Evolutionary conservation across 53 echinoderm and acorn worm genomes (phyloP).

Genomic region (Paelopatides confundens): DNA sequence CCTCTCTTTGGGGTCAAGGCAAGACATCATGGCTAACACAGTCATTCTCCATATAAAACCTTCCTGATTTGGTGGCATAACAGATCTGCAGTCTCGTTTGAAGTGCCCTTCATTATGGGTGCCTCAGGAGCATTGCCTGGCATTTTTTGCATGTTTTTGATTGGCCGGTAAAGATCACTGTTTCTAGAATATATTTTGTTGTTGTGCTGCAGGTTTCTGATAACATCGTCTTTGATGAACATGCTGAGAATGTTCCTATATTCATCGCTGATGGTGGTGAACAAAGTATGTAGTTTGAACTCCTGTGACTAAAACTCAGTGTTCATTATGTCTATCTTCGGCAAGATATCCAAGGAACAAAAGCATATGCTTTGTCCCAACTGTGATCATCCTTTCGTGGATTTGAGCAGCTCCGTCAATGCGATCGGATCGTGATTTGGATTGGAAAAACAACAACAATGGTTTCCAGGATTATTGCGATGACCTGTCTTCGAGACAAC

Average conservation of each 20-base stretch:
- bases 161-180: conserved; percentile 9
- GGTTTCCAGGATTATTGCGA: conserved; percentile 15
- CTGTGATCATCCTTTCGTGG: conserved; percentile 31
- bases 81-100: conserved; percentile 26
- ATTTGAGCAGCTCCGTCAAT: conserved; percentile 20
- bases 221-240: conserved; percentile 19
- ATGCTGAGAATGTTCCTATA: conserved; percentile 12
- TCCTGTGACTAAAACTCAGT: conserved; percentile 39
- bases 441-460: conserved; percentile 22
- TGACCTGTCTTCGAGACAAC: conserved; percentile 28
- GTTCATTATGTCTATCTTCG: conserved; percentile 38
- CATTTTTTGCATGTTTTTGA: conserved; percentile 24
- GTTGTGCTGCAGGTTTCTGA: not conserved
- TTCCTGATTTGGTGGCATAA: conserved; percentile 35
- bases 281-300: conserved; percentile 24
- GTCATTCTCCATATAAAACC: not conserved
- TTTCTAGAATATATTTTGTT: conserved; percentile 30
- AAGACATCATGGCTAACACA: conserved; percentile 27
- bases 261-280: conserved; percentile 17
- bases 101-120: conserved; percentile 31
- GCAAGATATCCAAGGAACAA: conserved; percentile 1
- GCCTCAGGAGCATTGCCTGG: conserved; percentile 48
- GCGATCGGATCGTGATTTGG: conserved; percentile 26
- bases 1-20: conserved; percentile 43
- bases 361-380: conserved; percentile 40